Evolutionary conservation across 2,113 vertebrate genomes (phyloP).

Genomic region (Neogobius melanostomus): DNA sequence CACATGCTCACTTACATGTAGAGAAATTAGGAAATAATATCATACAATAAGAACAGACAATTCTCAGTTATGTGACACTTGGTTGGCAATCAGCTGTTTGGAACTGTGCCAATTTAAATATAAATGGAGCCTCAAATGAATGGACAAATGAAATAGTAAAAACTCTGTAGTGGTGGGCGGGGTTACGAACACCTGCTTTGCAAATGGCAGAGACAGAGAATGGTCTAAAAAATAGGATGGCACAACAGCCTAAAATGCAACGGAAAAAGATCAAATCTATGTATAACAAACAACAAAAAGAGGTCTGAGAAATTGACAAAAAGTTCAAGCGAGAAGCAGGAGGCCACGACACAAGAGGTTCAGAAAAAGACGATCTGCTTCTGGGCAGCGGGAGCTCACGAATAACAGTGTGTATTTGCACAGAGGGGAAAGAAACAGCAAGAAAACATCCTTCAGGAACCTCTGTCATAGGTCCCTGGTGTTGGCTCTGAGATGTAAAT

Average conservation of each 20-base stretch:
- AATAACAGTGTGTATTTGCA: conserved; percentile 50
- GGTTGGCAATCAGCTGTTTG: no score
- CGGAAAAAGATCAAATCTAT: neutral
- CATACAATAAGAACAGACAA: no score
- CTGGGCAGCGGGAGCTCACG: conserved; percentile 49
- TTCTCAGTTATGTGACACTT: no score
- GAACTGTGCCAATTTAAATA: no score
- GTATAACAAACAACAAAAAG: neutral
- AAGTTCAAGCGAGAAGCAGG: conserved; percentile 21
- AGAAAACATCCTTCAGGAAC: conserved; percentile 4
- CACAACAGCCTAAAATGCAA: neutral
- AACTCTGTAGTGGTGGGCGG: no score
- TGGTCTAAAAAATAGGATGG: neutral
- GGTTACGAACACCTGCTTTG: no score
- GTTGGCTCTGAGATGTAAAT: neutral
- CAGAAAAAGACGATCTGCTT: conserved; percentile 49
- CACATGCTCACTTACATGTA: no score
- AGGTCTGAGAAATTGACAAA: conserved; percentile 21
- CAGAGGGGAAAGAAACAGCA: conserved; percentile 11
- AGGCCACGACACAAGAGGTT: conserved; percentile 38
- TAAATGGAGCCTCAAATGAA: no score
- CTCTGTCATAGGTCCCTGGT: neutral
- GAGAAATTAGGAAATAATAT: no score
- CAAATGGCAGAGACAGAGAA: no score
- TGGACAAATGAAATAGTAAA: no score